Evolutionary conservation across 2,888 invertebrate genomes (phyloP).

Genomic region (Agrochola litura): DNA sequence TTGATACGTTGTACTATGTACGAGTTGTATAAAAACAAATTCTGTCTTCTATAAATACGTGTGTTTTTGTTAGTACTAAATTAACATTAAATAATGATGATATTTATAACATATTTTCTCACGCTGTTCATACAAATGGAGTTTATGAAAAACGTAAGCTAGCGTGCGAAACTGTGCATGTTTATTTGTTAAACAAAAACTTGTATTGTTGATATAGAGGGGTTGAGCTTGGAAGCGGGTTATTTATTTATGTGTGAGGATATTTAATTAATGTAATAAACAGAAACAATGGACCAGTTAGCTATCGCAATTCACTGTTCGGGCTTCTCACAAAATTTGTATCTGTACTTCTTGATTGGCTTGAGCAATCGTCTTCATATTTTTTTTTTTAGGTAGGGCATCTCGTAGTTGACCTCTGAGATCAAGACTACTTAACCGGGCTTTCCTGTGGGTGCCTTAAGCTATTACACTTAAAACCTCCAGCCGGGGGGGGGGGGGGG

Average conservation of each 20-base stretch:
- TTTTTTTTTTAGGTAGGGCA: too few species aligned
- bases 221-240: background rate
- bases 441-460: too few species aligned
- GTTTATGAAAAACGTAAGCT: slow-evolving; percentile 20
- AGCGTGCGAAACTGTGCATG: slow-evolving; percentile 16
- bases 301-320: background rate
- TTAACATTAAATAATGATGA: slow-evolving; percentile 32
- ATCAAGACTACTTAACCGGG: too few species aligned
- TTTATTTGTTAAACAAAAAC: slow-evolving; percentile 10
- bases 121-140: slow-evolving; percentile 37
- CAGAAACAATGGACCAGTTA: background rate
- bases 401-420: too few species aligned
- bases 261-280: background rate
- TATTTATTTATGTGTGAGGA: slow-evolving; percentile 4
- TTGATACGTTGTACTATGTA: background rate
- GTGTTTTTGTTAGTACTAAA: slow-evolving; percentile 36
- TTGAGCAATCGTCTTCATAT: background rate
- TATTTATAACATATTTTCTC: slow-evolving; percentile 33
- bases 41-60: slow-evolving; percentile 15
- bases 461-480: too few species aligned
- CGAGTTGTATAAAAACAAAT: slow-evolving; percentile 4
- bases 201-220: background rate
- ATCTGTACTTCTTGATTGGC: background rate
- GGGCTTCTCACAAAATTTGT: background rate
- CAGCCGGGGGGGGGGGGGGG: too few species aligned